A percentile compares a stretch with the other conserved stretches of the same genome.
These are phyloP conservation scores for Poecilia latipinna DNA, from an alignment of 2,113 vertebrate genomes.

Conservation along the genomic window DNA sequence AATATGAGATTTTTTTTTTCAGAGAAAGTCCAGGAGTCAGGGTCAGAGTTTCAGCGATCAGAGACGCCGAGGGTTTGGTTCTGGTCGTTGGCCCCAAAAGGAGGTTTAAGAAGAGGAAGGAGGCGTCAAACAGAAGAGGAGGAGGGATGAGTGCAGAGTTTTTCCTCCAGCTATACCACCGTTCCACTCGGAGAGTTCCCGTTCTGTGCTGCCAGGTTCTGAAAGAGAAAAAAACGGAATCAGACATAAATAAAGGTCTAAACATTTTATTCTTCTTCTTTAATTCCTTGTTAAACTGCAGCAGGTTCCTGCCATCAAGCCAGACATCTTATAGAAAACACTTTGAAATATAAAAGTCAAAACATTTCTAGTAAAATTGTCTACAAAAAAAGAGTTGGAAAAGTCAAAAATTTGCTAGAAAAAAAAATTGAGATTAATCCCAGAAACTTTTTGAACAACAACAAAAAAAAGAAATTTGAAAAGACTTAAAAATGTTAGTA, in stretches of 20 bases:
- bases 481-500: no score
- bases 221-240: constrained; percentile 47
- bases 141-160: constrained; percentile 54
- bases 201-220: constrained; percentile 88
- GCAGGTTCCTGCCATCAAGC: no score
- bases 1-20: not conserved
- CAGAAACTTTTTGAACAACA: no score
- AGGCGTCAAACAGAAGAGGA: not conserved
- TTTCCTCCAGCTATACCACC: constrained; percentile 83
- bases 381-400: no score
- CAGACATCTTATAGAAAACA: no score
- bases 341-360: no score
- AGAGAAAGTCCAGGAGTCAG: not conserved
- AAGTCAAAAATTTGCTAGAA: no score
- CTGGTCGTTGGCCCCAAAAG: constrained; percentile 33
- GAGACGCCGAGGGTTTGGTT: constrained; percentile 30
- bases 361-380: no score
- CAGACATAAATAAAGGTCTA: not conserved
- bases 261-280: not conserved
- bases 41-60: constrained; percentile 1
- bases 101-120: constrained; percentile 1
- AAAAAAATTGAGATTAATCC: no score
- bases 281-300: no score
- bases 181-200: constrained; percentile 90
- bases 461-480: no score